Evolutionary conservation across 1,140 invertebrate species (phyloP), one percentile per base, ranked within the genome.

Genomic region (Sipha flava): DNA sequence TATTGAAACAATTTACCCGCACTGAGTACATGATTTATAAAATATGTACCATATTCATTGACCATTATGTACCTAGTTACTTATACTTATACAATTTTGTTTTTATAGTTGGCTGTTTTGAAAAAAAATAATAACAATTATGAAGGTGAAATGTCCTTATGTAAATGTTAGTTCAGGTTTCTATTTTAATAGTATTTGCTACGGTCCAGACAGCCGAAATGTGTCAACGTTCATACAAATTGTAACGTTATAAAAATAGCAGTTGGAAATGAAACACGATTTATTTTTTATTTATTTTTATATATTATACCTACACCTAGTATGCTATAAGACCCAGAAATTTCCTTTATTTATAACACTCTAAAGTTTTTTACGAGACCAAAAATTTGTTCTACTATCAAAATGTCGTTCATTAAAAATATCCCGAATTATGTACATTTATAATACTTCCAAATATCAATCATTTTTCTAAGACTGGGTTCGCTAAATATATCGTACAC

Each of bases 161-260:
- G 73, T 59, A 59, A 59, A 37, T 77, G 31, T 77, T 77, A 37
- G 14, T 77, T 77, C 49, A 43, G 34, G 73, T 77, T 77, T 77
- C 73, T 77, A 77, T 77, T 77, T 59, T 77, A 77, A 57, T 54
- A 37, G 52, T 77, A 40, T 77, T 77, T 23, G 21, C 52, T 77
- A 77, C n/a, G 52, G 73, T 77, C 73, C 73, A 77, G 73, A 77
- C 73, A 77, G 12, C 73, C 73, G 52, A 77, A 77, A 77, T 77
- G 73, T 59, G 73, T 77, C 73, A 77, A 77, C 73, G 73, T 59
- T 77, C 52, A 77, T 59, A 77, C 73, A 57, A 57, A 77, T 37
- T 77, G 73, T 77, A 77, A 59, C 52, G 52, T 37, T 57, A 77
- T 47, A 77, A 57, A 77, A 77, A 77, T 77, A 77, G 73, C 52